phyloP scores from a whole-genome alignment of 2,888 invertebrate species.

The Chironomus riparius region DNA sequence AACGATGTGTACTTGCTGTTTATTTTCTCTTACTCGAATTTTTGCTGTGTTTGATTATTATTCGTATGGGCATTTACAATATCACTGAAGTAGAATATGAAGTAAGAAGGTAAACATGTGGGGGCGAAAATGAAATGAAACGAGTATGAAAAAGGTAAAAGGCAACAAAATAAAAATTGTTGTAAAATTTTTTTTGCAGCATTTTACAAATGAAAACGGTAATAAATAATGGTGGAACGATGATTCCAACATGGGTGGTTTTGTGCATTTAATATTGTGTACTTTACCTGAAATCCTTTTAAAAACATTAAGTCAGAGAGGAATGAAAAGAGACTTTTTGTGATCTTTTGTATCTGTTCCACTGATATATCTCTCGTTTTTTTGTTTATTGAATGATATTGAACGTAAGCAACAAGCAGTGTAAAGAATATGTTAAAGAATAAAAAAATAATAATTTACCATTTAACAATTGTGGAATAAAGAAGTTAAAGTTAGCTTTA shows the following conservation, averaged over 20 bases:
- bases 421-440: no score
- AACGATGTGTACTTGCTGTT: no score
- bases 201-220: constrained; percentile 9
- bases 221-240: constrained; percentile 12
- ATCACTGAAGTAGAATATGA: neutral
- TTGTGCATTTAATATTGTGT: neutral
- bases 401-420: no score
- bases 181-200: neutral
- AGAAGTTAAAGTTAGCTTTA: no score
- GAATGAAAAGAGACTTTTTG: neutral
- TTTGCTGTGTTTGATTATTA: neutral
- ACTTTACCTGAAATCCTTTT: neutral
- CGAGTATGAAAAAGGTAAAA: neutral
- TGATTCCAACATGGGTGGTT: constrained; percentile 21
- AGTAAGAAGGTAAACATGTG: neutral
- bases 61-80: neutral
- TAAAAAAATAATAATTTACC: no score
- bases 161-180: neutral
- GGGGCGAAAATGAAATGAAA: neutral
- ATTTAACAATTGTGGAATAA: no score
- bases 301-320: neutral
- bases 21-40: no score
- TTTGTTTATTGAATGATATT: no score
- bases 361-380: neutral
- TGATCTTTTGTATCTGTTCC: neutral